A percentile compares a stretch with the other conserved stretches of the same genome.
Conservation (phyloP, 2,113 vertebrate species). For the Mormyrus lacerda region DNA sequence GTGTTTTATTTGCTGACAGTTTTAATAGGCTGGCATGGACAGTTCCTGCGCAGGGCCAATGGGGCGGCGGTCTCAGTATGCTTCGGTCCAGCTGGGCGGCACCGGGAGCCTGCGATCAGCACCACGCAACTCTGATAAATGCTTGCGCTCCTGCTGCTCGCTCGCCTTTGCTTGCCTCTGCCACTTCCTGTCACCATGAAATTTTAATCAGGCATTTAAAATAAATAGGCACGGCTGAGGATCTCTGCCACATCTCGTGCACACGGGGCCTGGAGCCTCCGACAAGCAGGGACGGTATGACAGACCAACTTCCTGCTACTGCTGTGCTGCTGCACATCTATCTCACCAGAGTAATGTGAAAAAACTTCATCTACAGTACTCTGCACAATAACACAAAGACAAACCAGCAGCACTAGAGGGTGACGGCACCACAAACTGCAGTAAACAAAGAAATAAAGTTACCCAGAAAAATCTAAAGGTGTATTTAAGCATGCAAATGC, state of each 20-base stretch:
- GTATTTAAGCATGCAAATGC: background rate
- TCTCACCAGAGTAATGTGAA: background rate
- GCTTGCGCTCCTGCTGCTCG: background rate
- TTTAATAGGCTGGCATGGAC: background rate
- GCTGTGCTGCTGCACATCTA: background rate
- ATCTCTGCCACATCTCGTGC: slow-evolving; percentile 62
- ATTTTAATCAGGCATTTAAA: slow-evolving; percentile 75
- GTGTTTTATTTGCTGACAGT: background rate
- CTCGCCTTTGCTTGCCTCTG: slow-evolving; percentile 55
- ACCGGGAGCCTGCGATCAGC: background rate
- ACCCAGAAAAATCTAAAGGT: background rate
- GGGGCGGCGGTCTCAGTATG: background rate
- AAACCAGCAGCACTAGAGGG: background rate
- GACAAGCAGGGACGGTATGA: background rate
- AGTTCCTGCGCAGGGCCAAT: background rate
- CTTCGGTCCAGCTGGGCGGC: background rate
- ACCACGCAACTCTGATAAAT: background rate
- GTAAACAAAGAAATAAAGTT: background rate
- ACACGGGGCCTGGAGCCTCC: slow-evolving; percentile 64
- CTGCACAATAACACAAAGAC: background rate
- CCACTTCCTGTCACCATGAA: slow-evolving; percentile 81
- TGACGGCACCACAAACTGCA: background rate
- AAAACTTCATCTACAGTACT: background rate
- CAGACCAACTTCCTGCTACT: background rate
- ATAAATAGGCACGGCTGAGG: slow-evolving; percentile 74